These are phyloP conservation scores for Cataglyphis albicans DNA, from an alignment of 2,888 invertebrate genomes.

Conservation along the genomic window DNA sequence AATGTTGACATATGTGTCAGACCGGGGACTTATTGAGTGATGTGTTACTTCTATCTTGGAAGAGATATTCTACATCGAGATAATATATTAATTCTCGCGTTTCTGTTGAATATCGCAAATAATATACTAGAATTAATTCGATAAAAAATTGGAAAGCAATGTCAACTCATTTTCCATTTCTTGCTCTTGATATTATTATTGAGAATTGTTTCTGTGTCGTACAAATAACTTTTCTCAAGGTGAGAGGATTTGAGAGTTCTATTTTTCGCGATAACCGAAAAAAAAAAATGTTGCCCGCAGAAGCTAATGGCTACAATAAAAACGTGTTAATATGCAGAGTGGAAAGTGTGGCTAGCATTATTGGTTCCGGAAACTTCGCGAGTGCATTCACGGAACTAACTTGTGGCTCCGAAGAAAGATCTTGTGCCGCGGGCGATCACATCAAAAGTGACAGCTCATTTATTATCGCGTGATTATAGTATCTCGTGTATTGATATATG, in stretches of 20 bases:
- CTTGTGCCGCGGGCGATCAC: not conserved
- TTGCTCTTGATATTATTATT: not conserved
- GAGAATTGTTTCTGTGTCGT: not conserved
- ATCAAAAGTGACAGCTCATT: constrained; percentile 6
- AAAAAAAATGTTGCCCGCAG: not conserved
- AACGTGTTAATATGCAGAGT: not conserved
- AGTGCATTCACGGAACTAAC: not conserved
- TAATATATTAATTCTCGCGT: not conserved
- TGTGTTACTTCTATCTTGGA: not conserved
- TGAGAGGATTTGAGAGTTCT: not conserved
- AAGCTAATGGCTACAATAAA: not conserved
- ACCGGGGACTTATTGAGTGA: too few species aligned
- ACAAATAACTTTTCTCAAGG: not conserved
- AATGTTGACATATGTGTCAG: too few species aligned
- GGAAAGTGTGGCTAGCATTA: not conserved
- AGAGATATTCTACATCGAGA: not conserved
- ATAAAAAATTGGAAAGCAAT: not conserved
- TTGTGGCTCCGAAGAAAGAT: not conserved
- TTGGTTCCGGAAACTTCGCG: not conserved
- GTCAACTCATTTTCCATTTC: not conserved
- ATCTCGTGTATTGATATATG: not conserved
- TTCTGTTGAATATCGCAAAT: not conserved
- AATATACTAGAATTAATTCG: not conserved
- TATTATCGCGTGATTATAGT: not conserved
- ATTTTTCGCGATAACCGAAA: not conserved